Conservation (phyloP, 2,113 vertebrate species). For the Rafetus swinhoei region DNA sequence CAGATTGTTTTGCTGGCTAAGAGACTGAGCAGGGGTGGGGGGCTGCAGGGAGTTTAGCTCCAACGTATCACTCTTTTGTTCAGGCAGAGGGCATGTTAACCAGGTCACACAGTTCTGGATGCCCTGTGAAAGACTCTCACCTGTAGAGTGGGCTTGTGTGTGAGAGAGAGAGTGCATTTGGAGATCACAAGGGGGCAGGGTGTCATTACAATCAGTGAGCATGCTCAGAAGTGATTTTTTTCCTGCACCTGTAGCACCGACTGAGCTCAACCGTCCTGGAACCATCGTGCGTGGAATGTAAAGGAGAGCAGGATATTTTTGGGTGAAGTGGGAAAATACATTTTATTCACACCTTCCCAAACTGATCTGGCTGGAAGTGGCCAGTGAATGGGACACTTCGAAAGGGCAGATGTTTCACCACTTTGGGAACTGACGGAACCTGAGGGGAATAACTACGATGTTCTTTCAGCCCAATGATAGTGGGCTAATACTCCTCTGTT, state of each 20-base stretch:
- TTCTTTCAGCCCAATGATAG: not conserved
- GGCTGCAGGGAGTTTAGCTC: not conserved
- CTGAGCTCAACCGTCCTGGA: not conserved
- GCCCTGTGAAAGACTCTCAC: no score
- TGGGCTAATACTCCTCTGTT: not conserved
- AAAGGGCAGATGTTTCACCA: not conserved
- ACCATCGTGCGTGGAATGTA: not conserved
- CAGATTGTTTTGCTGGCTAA: not conserved
- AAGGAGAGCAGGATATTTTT: not conserved
- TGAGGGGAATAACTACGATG: not conserved
- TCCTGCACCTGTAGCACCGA: not conserved
- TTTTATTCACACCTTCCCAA: not conserved
- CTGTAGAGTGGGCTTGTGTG: not conserved
- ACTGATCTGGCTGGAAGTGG: not conserved
- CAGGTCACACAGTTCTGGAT: not conserved
- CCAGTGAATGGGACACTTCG: not conserved
- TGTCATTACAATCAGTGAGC: not conserved
- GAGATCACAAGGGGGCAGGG: not conserved
- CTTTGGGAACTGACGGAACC: not conserved
- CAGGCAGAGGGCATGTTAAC: not conserved
- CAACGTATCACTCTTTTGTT: not conserved
- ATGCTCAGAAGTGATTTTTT: not conserved
- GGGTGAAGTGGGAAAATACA: not conserved
- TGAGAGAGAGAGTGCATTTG: not conserved
- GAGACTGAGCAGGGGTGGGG: not conserved